Conservation (phyloP, 2,113 vertebrate species). For the Herpetotheres cachinnans region DNA sequence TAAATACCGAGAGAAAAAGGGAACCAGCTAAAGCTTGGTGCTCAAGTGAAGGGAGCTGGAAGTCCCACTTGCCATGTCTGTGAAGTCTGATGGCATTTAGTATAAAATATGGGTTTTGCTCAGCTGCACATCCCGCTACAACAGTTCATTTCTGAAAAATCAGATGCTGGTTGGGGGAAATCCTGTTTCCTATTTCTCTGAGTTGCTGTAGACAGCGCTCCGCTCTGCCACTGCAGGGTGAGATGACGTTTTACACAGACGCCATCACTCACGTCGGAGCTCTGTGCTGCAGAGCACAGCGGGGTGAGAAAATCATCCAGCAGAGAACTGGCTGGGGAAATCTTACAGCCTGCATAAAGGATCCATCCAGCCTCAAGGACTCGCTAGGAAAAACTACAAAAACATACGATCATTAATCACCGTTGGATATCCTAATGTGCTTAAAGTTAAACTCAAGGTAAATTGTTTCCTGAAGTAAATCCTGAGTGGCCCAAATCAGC, state of each 20-base stretch:
- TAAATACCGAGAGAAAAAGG: neutral
- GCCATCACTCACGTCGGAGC: neutral
- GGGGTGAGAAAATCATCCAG: neutral
- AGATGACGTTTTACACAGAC: neutral
- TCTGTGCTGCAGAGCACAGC: neutral
- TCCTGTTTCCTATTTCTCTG: slow-evolving; percentile 25
- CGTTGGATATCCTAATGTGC: neutral
- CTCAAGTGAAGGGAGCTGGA: neutral
- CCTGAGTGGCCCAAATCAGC: neutral
- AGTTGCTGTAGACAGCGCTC: neutral
- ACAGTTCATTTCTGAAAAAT: neutral
- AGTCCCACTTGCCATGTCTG: neutral
- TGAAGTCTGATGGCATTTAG: neutral
- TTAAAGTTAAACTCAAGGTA: neutral
- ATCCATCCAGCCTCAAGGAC: neutral
- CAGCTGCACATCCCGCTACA: neutral
- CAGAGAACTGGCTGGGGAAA: neutral
- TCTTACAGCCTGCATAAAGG: neutral
- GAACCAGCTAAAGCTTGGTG: neutral
- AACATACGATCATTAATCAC: neutral
- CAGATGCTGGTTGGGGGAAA: neutral
- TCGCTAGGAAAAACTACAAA: neutral
- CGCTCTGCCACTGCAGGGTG: fast-evolving
- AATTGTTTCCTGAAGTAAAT: neutral
- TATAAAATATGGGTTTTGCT: neutral